phyloP scores from a whole-genome alignment of 2,888 invertebrate species.

The Rosalia funebris region DNA sequence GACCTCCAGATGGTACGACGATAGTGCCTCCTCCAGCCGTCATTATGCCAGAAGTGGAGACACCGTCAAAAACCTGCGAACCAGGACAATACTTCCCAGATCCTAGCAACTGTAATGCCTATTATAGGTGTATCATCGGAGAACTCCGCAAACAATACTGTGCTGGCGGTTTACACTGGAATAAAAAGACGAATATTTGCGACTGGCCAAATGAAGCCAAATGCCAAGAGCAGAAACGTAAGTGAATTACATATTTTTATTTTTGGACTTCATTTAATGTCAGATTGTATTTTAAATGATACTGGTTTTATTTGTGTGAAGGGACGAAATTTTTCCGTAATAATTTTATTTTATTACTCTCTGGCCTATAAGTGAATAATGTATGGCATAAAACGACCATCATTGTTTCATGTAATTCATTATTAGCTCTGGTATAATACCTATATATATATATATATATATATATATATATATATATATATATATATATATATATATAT shows the following conservation, averaged over 20 bases:
- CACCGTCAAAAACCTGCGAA: slow-evolving; percentile 58
- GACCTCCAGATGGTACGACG: slow-evolving; percentile 49
- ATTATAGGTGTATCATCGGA: slow-evolving; percentile 79
- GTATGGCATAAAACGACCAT: too few relatives aligned
- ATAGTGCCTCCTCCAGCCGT: slow-evolving; percentile 64
- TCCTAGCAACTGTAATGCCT: slow-evolving; percentile 77
- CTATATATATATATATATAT: too few relatives aligned
- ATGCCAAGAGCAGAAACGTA: slow-evolving; percentile 66
- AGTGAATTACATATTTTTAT: slow-evolving; percentile 34
- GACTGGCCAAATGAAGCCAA: slow-evolving; percentile 84
- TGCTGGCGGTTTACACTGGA: slow-evolving; percentile 86
- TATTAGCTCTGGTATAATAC: too few relatives aligned
- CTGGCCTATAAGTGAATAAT: too few relatives aligned
- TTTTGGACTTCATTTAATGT: too few relatives aligned
- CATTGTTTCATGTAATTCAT: too few relatives aligned
- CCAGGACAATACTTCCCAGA: slow-evolving; percentile 69
- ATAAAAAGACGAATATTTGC: slow-evolving; percentile 72
- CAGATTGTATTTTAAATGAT: too few relatives aligned
- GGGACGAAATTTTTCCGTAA: too few relatives aligned
- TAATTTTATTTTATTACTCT: too few relatives aligned
- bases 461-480: too few relatives aligned
- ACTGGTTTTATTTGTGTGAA: too few relatives aligned
- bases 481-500: too few relatives aligned
- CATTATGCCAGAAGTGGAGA: slow-evolving; percentile 63
- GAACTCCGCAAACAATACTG: slow-evolving; percentile 78